phyloP scores from a whole-genome alignment of 1,140 invertebrate genomes.

The Diorhabda carinulata region DNA sequence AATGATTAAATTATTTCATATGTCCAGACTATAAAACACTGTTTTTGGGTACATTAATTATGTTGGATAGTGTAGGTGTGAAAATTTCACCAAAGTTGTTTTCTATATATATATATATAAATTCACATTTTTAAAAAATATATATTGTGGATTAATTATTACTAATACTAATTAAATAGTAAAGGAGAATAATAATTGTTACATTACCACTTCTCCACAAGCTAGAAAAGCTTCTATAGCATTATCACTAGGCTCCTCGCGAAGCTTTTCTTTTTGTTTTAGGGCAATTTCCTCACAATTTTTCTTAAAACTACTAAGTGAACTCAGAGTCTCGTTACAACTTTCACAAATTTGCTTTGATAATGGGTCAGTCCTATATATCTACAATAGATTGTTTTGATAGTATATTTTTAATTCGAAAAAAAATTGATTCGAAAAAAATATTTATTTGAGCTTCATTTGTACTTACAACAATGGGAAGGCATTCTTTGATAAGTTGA shows the following conservation, averaged over 20 bases:
- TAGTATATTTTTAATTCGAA: background rate
- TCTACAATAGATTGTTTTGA: conserved; percentile 30
- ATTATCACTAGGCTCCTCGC: conserved; percentile 27
- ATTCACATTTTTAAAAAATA: too few species aligned
- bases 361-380: conserved; percentile 44
- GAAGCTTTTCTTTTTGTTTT: conserved; percentile 36
- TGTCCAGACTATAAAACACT: too few species aligned
- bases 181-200: background rate
- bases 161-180: too few species aligned
- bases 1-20: too few species aligned
- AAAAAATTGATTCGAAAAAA: background rate
- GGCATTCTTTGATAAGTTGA: conserved; percentile 43
- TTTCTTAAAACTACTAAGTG: conserved; percentile 40
- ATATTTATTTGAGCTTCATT: background rate
- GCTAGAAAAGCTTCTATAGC: conserved; percentile 28
- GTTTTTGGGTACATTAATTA: too few species aligned
- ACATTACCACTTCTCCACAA: conserved; percentile 27
- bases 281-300: conserved; percentile 34
- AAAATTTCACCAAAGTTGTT: too few species aligned
- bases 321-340: conserved; percentile 40
- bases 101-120: too few species aligned
- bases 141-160: too few species aligned
- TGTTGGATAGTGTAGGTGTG: too few species aligned
- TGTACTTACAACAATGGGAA: conserved; percentile 44
- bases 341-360: conserved; percentile 43